These are phyloP conservation scores for Thalpophila matura DNA, from an alignment of 2,888 invertebrate species.

Conservation along the genomic window DNA sequence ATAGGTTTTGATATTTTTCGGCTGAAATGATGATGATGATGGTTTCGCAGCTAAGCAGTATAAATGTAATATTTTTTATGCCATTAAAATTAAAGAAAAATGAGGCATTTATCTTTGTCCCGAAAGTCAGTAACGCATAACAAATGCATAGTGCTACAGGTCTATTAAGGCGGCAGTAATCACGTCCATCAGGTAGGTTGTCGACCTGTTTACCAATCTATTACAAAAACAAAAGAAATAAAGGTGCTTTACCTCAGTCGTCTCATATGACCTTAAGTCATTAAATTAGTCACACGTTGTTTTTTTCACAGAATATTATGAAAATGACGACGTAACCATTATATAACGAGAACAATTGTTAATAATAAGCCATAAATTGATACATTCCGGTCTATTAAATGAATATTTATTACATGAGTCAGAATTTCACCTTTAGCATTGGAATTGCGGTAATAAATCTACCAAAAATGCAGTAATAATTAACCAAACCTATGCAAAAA, in stretches of 20 bases:
- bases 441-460: slow-evolving; percentile 23
- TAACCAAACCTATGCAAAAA: slow-evolving; percentile 46
- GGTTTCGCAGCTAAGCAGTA: no score
- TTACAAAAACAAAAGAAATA: not conserved
- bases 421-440: slow-evolving; percentile 49
- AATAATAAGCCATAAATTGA: not conserved
- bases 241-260: slow-evolving; percentile 16
- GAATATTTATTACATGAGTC: slow-evolving; percentile 42
- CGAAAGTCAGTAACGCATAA: not conserved
- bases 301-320: slow-evolving; percentile 11
- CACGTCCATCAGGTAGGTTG: not conserved
- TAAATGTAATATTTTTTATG: no score
- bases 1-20: no score
- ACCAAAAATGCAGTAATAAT: slow-evolving; percentile 36
- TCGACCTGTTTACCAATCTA: not conserved
- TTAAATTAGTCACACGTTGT: not conserved
- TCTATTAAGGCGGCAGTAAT: not conserved
- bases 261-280: slow-evolving; percentile 21
- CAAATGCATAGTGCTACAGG: not conserved
- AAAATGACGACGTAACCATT: slow-evolving; percentile 17
- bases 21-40: no score
- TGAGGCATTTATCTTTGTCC: no score
- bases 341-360: slow-evolving; percentile 10
- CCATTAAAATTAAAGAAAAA: no score
- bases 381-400: not conserved